A percentile compares a stretch with the other conserved stretches of the same genome.
Conservation (phyloP, 2,888 invertebrate genomes). For the Euphydryas editha region DNA sequence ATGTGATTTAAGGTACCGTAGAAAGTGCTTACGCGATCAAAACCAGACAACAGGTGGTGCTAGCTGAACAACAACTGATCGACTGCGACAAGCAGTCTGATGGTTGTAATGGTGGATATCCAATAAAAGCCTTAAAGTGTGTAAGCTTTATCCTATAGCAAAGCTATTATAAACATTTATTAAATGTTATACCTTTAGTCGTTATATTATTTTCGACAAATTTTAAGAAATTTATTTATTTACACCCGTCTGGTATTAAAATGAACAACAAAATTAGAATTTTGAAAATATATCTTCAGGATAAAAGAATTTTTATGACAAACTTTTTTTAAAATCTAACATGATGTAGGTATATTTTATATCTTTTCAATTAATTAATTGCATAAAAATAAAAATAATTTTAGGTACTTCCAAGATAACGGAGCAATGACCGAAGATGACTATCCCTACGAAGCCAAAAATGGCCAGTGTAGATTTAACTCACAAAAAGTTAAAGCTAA, state of each 20-base stretch:
- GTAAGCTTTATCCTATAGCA: neutral
- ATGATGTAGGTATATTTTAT: too few species aligned
- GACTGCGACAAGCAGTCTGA: slow-evolving; percentile 40
- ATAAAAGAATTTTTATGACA: too few species aligned
- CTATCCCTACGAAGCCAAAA: slow-evolving; percentile 40
- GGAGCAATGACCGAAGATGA: slow-evolving; percentile 40
- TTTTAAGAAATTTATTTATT: too few species aligned
- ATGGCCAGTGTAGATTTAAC: slow-evolving; percentile 34
- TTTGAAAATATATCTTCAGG: too few species aligned
- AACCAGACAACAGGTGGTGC: slow-evolving; percentile 30
- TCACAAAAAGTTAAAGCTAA: slow-evolving; percentile 25
- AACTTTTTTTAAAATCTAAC: too few species aligned
- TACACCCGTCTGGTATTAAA: too few species aligned
- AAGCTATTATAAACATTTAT: neutral
- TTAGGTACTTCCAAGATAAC: slow-evolving; percentile 28
- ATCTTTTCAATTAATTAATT: too few species aligned
- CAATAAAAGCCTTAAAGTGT: neutral
- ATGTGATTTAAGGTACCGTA: slow-evolving; percentile 41
- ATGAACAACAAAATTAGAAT: too few species aligned
- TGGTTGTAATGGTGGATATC: slow-evolving; percentile 36
- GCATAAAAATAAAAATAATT: too few species aligned
- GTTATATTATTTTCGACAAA: too few species aligned
- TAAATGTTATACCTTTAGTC: too few species aligned
- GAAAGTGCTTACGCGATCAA: slow-evolving; percentile 48
- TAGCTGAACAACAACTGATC: slow-evolving; percentile 48